Conservation (phyloP, 2,888 invertebrate genomes). For the Mesorhabditis spiculigera region DNA sequence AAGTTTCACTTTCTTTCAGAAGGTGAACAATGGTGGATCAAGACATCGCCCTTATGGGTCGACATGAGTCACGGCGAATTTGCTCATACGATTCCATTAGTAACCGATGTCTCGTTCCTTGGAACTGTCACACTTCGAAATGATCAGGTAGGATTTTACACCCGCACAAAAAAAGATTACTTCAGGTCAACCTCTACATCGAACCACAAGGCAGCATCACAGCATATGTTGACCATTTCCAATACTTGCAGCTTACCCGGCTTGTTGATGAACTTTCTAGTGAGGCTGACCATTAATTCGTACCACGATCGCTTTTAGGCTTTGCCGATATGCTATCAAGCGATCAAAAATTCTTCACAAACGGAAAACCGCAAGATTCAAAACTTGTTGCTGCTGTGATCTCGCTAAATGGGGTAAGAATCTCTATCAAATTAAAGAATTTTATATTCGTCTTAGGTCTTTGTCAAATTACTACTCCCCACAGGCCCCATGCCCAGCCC, state of each 20-base stretch:
- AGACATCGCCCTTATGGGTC: conserved; percentile 45
- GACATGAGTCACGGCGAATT: conserved; percentile 40
- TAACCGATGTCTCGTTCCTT: conserved; percentile 35
- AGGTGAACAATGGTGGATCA: conserved; percentile 22
- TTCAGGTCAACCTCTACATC: conserved; percentile 23
- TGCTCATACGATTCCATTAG: conserved; percentile 30
- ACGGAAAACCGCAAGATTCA: conserved; percentile 12
- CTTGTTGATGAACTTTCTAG: conserved; percentile 13
- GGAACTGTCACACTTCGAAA: conserved; percentile 24
- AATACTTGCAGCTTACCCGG: conserved; percentile 40
- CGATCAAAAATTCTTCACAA: conserved; percentile 40
- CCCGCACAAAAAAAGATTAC: neutral
- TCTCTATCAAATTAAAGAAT: neutral
- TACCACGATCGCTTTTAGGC: conserved; percentile 7
- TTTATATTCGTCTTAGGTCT: conserved; percentile 26
- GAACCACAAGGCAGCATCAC: conserved; percentile 41
- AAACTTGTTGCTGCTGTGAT: conserved; percentile 20
- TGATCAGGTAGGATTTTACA: conserved; percentile 12
- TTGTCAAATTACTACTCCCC: conserved; percentile 41
- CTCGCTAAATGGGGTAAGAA: conserved; percentile 18
- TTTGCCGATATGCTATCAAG: conserved; percentile 41
- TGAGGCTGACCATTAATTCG: neutral
- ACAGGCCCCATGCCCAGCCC: conserved; percentile 45
- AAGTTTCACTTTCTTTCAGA: conserved; percentile 14
- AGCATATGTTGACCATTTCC: conserved; percentile 56